A percentile compares a stretch with the other conserved stretches of the same genome.
Evolutionary conservation across 2,888 invertebrate genomes (phyloP).

Genomic region (Macrophya alboannulata): DNA sequence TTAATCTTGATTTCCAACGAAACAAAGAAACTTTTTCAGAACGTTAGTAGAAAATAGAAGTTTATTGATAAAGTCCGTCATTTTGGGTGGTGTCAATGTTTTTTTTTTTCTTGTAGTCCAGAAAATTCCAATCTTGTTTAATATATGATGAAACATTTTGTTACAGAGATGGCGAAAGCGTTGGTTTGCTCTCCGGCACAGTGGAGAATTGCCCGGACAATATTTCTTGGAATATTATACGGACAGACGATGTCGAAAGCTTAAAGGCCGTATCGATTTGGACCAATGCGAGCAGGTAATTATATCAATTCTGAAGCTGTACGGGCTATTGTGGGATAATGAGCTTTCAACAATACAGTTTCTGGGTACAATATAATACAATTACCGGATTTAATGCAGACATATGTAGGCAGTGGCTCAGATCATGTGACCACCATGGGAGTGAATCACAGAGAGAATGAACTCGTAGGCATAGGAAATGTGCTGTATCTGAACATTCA

Average conservation of each 20-base stretch:
- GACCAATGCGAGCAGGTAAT: slow-evolving; percentile 97
- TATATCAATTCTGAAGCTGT: slow-evolving; percentile 57
- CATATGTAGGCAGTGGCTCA: no score
- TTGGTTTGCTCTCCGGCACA: slow-evolving; percentile 96
- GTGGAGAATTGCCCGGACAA: slow-evolving; percentile 96
- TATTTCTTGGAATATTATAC: slow-evolving; percentile 97
- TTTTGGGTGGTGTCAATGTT: neutral
- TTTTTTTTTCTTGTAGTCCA: neutral
- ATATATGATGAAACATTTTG: neutral
- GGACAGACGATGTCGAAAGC: slow-evolving; percentile 91
- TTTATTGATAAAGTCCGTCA: neutral
- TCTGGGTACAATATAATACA: neutral
- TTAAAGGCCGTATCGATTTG: slow-evolving; percentile 95
- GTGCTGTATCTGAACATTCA: no score
- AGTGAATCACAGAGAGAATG: no score
- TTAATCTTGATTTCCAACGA: neutral
- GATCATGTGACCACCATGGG: no score
- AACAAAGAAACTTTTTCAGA: neutral
- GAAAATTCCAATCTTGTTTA: neutral
- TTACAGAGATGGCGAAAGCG: slow-evolving; percentile 96
- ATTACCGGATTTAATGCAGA: no score
- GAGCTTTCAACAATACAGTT: neutral
- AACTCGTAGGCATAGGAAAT: no score
- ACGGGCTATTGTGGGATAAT: neutral
- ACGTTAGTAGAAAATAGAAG: neutral